Evolutionary conservation across 2,113 vertebrate species (phyloP), one percentile per base, ranked within the genome.

Genomic region (Limanda limanda): DNA sequence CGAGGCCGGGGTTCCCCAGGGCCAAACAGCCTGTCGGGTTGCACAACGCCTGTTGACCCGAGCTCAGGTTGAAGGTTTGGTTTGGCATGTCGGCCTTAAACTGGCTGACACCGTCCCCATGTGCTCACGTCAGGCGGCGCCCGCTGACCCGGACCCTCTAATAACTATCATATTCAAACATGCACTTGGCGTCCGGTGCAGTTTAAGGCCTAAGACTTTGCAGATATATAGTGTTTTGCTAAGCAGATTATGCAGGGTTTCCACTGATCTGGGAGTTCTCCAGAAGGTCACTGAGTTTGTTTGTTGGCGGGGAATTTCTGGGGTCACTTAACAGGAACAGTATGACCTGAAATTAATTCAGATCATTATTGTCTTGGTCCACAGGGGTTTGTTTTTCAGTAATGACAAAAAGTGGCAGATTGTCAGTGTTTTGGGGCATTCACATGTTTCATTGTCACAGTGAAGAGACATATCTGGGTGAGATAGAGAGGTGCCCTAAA

Each of bases 41-140:
- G 25, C 27, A 11, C 48, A 74, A 79, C 18, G 12, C n/a, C 5
- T 40, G n/a, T 20, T 58, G 21, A 61, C 37, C 48, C 20, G 60
- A 1, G 42, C 59, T 71, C 71, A 76, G 60, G 76, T 42, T 81
- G 76, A 79, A 86, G 79, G 74, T 73, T 88, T 45, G 23, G 8
- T 13, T 25, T 54, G 2, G 1, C 21, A 3, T 25, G 1, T 17
- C 60, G 42, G 5, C 77, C 74, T 81, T 74, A 72, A 79, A 67
- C 71, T 20, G 56, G 20, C 21, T 63, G n/a, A 77, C 74, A 24
- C 24, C 3, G 65, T 60, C 51, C 68, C 47, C 47, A 18, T 20
- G 18, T 20, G 18, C 51, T 52, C 17, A 52, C 20, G 7, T 42
- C 40, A 42, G 40, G 40, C 12, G 9, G 9, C 6, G 6, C 31